phyloP scores from a whole-genome alignment of 2,113 vertebrate species.

The Nothocercus nigrocapillus region DNA sequence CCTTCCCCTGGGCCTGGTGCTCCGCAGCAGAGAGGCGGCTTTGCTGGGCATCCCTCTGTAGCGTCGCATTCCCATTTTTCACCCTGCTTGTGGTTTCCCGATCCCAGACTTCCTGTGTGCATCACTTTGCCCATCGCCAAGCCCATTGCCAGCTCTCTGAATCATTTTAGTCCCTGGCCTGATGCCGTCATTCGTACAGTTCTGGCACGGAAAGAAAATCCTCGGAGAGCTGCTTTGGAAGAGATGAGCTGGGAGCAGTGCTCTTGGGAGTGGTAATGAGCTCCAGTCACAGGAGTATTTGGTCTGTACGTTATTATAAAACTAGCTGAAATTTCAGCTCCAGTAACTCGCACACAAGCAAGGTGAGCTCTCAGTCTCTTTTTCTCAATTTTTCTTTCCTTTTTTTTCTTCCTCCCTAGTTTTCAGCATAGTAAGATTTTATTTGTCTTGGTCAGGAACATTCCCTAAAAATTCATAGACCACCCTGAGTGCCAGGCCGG shows the following conservation, averaged over 20 bases:
- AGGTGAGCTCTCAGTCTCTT: not conserved
- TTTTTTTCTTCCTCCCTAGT: not conserved
- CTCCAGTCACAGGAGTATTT: not conserved
- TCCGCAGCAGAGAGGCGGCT: not conserved
- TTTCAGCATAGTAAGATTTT: not conserved
- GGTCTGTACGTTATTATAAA: not conserved
- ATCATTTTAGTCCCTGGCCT: not conserved
- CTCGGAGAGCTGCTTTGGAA: not conserved
- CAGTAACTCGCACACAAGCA: not conserved
- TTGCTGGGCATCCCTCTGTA: not conserved
- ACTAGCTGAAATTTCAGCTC: not conserved
- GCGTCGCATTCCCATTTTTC: not conserved
- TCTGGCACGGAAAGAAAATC: not conserved
- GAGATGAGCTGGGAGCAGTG: not conserved
- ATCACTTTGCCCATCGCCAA: not conserved
- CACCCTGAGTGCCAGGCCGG: accelerated
- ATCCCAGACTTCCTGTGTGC: not conserved
- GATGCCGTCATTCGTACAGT: not conserved
- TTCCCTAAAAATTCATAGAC: not conserved
- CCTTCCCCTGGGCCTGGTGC: not conserved
- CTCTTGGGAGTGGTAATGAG: not conserved
- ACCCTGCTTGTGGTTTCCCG: not conserved
- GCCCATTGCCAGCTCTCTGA: accelerated
- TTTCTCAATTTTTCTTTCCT: not conserved
- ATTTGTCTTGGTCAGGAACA: not conserved